Evolutionary conservation across 2,113 vertebrate genomes (phyloP), one percentile per base, ranked within the genome.

Genomic region (Sciurus niger): DNA sequence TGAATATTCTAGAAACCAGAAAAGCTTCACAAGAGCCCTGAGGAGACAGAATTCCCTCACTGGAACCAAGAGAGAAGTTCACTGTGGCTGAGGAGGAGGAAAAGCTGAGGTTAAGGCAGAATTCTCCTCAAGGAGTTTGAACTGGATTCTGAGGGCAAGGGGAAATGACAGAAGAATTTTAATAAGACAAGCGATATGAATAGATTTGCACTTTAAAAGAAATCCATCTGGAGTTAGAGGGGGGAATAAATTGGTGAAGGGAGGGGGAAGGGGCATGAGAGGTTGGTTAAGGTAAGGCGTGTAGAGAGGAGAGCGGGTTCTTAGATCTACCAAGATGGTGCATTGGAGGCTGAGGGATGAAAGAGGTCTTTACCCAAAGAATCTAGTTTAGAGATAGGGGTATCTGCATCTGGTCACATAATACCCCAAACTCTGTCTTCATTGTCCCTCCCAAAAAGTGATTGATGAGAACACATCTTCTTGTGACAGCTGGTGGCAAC

Each of bases 191-290:
- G 97, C 92, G 96, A 96, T 96, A 94, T 94, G 96, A 97, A 98
- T 97, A 97, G 94, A 97, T 98, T 97, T 96, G 89, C 97, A 97
- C 95, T 97, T 96, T 96, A 94, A 93, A 96, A 95, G 95, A 90
- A 96, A 96, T 90, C 97, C 97, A 96, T 96, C 96, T 98, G 97
- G 97, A 94, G 89, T 85, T 77, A 83, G 55, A 90, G 67, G 78
- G 67, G 88, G 88, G 90, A 84, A 89, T 96, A 95, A 86, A 58
- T 70, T 85, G 94, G 77, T 93, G 46, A 84, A 63, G 37, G 84
- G 58, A 96, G 90, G 60, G n/a, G 85, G 76, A 43, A 13, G 28
- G 89, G 92, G 78, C 53, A 63, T 4, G 32, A 82, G 74, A 65
- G 68, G 48, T 8, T 53, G 30, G 63, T 18, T 55, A 9, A 0